Evolutionary conservation across 2,797 vertebrate species (phyloP).

Genomic region (Argyrosomus regius): DNA sequence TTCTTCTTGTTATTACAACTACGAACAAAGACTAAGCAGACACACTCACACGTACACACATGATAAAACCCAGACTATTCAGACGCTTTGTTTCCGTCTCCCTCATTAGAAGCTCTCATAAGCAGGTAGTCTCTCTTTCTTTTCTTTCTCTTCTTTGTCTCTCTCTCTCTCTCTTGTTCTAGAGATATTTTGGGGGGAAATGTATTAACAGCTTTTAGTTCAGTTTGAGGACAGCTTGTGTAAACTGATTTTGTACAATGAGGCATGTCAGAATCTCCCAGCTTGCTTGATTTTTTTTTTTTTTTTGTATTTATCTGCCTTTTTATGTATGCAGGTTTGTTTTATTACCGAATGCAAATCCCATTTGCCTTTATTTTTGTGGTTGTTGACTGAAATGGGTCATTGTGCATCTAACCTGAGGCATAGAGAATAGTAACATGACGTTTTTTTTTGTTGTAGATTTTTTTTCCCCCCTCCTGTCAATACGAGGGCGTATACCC

Average conservation of each 20-base stretch:
- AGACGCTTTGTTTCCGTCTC: conserved; percentile 53
- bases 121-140: neutral
- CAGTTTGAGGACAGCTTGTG: conserved; percentile 47
- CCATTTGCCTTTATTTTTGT: conserved; percentile 35
- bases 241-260: neutral
- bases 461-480: conserved; percentile 12
- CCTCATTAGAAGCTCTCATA: conserved; percentile 46
- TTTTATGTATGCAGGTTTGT: conserved; percentile 9
- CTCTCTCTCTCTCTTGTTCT: conserved; percentile 1
- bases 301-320: neutral
- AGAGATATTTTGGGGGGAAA: neutral
- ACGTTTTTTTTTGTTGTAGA: conserved; percentile 10
- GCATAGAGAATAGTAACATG: conserved; percentile 50
- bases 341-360: conserved; percentile 27
- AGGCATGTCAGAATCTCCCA: conserved; percentile 14
- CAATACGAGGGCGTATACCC: conserved; percentile 43
- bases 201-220: conserved; percentile 45
- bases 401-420: conserved; percentile 63
- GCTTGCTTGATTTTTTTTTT: neutral
- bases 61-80: conserved; percentile 51
- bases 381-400: conserved; percentile 73
- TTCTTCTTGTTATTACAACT: conserved; percentile 45
- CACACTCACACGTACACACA: conserved; percentile 24
- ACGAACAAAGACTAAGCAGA: conserved; percentile 48
- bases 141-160: conserved; percentile 1